Evolutionary conservation across 2,888 invertebrate species (phyloP), one percentile per base, ranked within the genome.

Genomic region (Stenichneumon culpator): DNA sequence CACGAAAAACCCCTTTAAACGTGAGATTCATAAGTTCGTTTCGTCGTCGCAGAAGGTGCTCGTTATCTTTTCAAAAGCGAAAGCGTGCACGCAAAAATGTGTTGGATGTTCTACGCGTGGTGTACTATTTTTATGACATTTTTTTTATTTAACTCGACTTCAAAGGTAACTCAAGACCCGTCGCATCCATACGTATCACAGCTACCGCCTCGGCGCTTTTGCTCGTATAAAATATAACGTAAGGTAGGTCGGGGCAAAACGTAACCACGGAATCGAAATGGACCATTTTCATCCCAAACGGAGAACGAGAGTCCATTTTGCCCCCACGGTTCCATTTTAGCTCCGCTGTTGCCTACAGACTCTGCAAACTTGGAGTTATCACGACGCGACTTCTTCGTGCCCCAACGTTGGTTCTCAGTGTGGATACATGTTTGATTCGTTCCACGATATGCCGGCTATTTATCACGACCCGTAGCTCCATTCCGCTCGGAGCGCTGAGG

Each of bases 391-490:
- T 25, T 57, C 32, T 28, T 28, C n/a, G 7, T 54, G 54, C 39
- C 4, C 5, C 36, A 39, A 25, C 28, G 6, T 69, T 11, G 57
- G 14, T 57, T 57, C 25, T 57, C 25, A 6, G 14, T 25, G 9
- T 2, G 57, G 22, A 22, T 54, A 25, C 25, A 5, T 54, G 22
- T 57, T 36, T 60, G 39, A 16, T 44, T 9, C 11, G 52, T 50
- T 36, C 57, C 36, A 25, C 73, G 39, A 73, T 73, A 60, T 47
- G 60, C 2, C 73, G 47, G 19, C 44, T 16, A 60, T 60, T 73
- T 47, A 73, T 60, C 16, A 73, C 73, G 44, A 44, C 39, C 73
- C 9, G 16, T 73, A n/a, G 73, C 16, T 44, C 39, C 5, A 14
- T 36, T 6, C 54, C 16, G n/a, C 6, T 39, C 39, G 16, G 57